These are phyloP conservation scores for Dasyornis broadbenti DNA, from an alignment of 2,113 vertebrate species.

Conservation along the genomic window DNA sequence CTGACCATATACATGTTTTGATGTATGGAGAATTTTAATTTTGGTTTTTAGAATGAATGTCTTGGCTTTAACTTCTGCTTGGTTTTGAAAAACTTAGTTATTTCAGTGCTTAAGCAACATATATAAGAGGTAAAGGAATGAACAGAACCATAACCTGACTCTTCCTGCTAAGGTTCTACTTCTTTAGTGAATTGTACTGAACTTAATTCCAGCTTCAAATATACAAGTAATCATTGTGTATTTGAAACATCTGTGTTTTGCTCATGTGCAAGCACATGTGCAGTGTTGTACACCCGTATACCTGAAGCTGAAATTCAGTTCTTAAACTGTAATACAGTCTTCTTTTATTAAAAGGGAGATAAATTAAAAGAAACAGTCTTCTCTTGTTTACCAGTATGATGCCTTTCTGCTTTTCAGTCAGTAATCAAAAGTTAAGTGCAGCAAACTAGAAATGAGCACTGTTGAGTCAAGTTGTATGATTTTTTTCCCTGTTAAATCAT, in stretches of 20 bases:
- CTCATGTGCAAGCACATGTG: neutral
- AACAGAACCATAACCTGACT: neutral
- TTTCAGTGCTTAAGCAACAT: neutral
- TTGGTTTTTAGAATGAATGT: neutral
- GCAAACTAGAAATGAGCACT: slow-evolving; percentile 61
- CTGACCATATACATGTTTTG: neutral
- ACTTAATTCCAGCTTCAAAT: slow-evolving; percentile 9
- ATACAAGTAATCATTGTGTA: slow-evolving; percentile 6
- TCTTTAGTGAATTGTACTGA: neutral
- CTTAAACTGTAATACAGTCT: neutral
- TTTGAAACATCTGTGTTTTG: slow-evolving; percentile 39
- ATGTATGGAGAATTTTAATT: neutral
- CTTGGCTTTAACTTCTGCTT: slow-evolving; percentile 24
- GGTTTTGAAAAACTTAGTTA: slow-evolving; percentile 4
- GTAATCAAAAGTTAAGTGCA: slow-evolving; percentile 55
- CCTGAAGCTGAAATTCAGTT: neutral
- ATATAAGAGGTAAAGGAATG: neutral
- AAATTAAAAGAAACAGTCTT: slow-evolving; percentile 33
- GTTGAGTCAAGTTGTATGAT: slow-evolving; percentile 62
- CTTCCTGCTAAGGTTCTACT: neutral
- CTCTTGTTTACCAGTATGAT: slow-evolving; percentile 3
- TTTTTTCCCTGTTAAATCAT: slow-evolving; percentile 65
- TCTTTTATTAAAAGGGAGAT: slow-evolving; percentile 11
- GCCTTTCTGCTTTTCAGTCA: slow-evolving; percentile 51
- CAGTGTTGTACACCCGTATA: neutral